Conservation (phyloP, 1,140 invertebrate genomes). For the Lysiphlebus fabarum region DNA sequence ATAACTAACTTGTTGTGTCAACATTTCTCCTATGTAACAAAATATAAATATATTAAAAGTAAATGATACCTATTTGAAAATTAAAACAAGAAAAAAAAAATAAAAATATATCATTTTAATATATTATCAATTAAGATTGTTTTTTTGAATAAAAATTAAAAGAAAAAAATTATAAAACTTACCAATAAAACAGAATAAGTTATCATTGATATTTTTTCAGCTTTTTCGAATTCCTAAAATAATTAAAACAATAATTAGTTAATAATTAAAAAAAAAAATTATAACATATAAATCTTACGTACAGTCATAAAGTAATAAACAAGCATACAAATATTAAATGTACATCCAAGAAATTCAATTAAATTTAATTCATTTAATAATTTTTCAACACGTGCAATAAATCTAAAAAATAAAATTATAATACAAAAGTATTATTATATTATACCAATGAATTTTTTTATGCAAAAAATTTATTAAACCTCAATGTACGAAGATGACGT, state of each 20-base stretch:
- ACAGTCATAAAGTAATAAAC: conserved; percentile 30
- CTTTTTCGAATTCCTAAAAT: conserved; percentile 34
- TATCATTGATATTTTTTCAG: conserved; percentile 24
- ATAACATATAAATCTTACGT: neutral
- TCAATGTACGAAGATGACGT: conserved; percentile 34
- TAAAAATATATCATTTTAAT: neutral
- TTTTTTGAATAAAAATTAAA: too few species aligned
- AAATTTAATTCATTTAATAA: conserved; percentile 26
- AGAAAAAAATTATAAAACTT: too few species aligned
- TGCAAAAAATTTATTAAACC: conserved; percentile 26
- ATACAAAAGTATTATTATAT: neutral
- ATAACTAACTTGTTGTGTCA: conserved; percentile 16
- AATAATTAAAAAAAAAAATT: neutral
- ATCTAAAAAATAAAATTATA: conserved; percentile 8
- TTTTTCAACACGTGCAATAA: neutral
- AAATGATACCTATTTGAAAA: conserved; percentile 10
- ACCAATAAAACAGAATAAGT: conserved; percentile 32
- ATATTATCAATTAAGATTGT: too few species aligned
- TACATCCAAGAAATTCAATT: conserved; percentile 24
- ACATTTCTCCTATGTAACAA: conserved; percentile 23
- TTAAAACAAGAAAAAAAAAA: neutral
- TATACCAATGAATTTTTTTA: too few species aligned
- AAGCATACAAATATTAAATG: conserved; percentile 28
- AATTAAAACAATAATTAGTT: too few species aligned
- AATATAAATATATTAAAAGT: conserved; percentile 26